phyloP scores from a whole-genome alignment of 2,113 vertebrate genomes.

The Geococcyx californianus region DNA sequence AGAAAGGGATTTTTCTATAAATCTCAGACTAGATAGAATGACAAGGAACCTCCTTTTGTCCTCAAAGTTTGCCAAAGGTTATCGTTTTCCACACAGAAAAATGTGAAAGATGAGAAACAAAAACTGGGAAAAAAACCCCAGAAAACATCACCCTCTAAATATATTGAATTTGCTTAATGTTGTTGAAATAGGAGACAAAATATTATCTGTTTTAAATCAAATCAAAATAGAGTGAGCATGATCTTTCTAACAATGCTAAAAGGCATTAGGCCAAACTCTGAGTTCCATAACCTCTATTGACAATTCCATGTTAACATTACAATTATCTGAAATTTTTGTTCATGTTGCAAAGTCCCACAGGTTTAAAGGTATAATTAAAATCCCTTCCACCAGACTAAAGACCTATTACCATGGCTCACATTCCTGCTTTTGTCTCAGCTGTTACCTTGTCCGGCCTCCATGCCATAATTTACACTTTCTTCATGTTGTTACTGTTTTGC shows the following conservation, averaged over 20 bases:
- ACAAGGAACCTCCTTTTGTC: background rate
- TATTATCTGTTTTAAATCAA: background rate
- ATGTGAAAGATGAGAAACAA: background rate
- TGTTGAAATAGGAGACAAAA: background rate
- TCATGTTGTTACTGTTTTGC: background rate
- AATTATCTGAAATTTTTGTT: background rate
- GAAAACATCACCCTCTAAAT: background rate
- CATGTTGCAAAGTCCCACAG: background rate
- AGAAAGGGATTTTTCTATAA: background rate
- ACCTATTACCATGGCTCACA: background rate
- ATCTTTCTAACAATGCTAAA: background rate
- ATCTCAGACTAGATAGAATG: background rate
- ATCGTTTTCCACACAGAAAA: background rate
- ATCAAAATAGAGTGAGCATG: background rate
- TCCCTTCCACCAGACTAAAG: background rate
- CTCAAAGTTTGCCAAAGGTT: background rate
- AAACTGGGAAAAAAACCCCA: background rate
- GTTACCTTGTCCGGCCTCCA: background rate
- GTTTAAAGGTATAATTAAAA: background rate
- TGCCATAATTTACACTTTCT: background rate
- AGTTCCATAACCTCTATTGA: background rate
- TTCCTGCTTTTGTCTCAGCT: background rate
- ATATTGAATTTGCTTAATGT: background rate
- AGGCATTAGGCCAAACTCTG: background rate
- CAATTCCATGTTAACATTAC: background rate